Percentiles rank a stretch among this genome's conserved stretches.
These are phyloP conservation scores for Mustela nigripes DNA, from an alignment of 2,113 vertebrate species.

Conservation along the genomic window DNA sequence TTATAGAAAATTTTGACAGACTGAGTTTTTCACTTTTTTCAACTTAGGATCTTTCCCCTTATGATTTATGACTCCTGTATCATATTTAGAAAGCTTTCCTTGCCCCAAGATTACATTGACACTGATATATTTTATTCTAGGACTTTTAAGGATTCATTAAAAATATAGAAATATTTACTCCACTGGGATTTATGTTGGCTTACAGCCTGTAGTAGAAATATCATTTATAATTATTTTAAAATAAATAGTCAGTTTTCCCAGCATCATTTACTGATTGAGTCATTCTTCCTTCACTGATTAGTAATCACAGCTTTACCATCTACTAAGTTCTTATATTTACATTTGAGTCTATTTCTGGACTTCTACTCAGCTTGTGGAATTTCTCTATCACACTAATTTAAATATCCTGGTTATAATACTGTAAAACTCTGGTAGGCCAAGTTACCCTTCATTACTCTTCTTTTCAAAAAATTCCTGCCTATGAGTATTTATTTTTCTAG, in stretches of 20 bases:
- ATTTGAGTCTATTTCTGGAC: neutral
- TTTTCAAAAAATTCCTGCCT: neutral
- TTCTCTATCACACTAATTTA: neutral
- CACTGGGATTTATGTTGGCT: neutral
- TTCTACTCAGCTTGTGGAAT: neutral
- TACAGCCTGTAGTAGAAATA: neutral
- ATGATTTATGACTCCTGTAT: neutral
- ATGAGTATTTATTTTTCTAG: slow-evolving; percentile 47
- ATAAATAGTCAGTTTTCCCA: neutral
- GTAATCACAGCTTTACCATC: neutral
- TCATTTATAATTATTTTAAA: slow-evolving; percentile 28
- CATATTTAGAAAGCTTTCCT: neutral
- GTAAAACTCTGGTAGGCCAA: neutral
- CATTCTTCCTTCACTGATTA: neutral
- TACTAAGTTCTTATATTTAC: neutral
- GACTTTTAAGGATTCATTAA: neutral
- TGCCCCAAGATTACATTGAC: neutral
- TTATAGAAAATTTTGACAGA: neutral
- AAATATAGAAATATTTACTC: neutral
- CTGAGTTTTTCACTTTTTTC: neutral
- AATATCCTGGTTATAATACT: neutral
- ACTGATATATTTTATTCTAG: neutral
- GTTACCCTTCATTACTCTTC: neutral
- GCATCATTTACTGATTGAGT: neutral
- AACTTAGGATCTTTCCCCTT: neutral